Percentiles rank a stretch among this genome's conserved stretches.
phyloP scores from a whole-genome alignment of 2,888 invertebrate species.

The Eumacrocentrus americanus region DNA sequence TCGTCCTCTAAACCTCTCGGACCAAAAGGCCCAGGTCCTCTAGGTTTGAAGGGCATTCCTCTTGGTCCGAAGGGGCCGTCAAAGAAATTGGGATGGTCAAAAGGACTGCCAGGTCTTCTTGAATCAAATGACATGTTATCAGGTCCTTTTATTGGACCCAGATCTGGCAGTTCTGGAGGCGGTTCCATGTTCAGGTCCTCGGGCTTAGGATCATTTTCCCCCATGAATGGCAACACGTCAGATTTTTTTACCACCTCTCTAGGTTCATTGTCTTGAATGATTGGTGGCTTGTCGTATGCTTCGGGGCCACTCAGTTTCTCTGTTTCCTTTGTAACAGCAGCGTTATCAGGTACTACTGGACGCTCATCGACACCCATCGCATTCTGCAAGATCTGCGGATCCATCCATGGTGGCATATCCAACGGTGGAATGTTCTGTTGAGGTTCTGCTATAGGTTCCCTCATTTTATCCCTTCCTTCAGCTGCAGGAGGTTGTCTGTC shows the following conservation, averaged over 20 bases:
- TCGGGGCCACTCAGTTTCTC: background rate
- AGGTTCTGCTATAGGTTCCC: background rate
- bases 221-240: slow-evolving; percentile 55
- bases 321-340: background rate
- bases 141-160: slow-evolving; percentile 43
- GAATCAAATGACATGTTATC: slow-evolving; percentile 12
- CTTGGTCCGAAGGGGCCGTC: slow-evolving; percentile 30
- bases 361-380: slow-evolving; percentile 3
- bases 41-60: slow-evolving; percentile 32
- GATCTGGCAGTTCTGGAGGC: slow-evolving; percentile 54
- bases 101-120: slow-evolving; percentile 18
- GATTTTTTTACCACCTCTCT: slow-evolving; percentile 35
- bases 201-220: slow-evolving; percentile 55
- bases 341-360: background rate
- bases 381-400: slow-evolving; percentile 29
- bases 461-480: slow-evolving; percentile 14
- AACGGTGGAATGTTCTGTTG: slow-evolving; percentile 35
- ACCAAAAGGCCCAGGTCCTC: slow-evolving; percentile 31
- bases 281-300: slow-evolving; percentile 2
- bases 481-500: background rate
- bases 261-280: slow-evolving; percentile 5
- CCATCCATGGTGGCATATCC: slow-evolving; percentile 46
- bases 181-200: slow-evolving; percentile 57
- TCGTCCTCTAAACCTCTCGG: slow-evolving; percentile 20
- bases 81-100: slow-evolving; percentile 28